Evolutionary conservation across 1,140 invertebrate species (phyloP).

Genomic region (Rhynchophorus ferrugineus): DNA sequence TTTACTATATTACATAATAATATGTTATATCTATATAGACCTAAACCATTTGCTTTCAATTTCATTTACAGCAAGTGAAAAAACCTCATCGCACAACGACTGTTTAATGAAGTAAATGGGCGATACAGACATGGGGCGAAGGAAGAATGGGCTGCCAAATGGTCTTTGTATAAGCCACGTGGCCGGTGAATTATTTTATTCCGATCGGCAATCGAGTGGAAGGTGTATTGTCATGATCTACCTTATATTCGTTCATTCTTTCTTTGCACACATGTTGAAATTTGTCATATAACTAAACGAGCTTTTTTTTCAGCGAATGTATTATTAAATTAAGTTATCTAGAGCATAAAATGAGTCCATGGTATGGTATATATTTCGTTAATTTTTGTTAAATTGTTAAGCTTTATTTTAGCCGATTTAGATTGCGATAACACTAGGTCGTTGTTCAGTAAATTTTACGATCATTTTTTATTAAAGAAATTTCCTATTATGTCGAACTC

Average conservation of each 20-base stretch:
- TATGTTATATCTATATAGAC: too few species aligned
- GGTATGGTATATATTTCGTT: not conserved
- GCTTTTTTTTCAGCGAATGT: too few species aligned
- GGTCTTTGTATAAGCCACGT: constrained; percentile 12
- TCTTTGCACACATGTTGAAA: not conserved
- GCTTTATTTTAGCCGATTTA: too few species aligned
- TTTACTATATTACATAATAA: too few species aligned
- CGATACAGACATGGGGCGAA: constrained; percentile 9
- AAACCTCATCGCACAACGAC: not conserved
- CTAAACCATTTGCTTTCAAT: too few species aligned
- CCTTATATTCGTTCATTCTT: not conserved
- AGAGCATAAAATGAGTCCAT: not conserved
- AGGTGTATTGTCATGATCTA: constrained; percentile 10
- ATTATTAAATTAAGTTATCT: too few species aligned
- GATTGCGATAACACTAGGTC: too few species aligned
- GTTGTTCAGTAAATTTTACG: too few species aligned
- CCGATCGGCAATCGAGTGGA: constrained; percentile 14
- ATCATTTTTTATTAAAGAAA: too few species aligned
- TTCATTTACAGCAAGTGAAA: too few species aligned
- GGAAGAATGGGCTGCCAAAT: constrained; percentile 12
- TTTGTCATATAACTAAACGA: not conserved
- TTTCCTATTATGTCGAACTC: too few species aligned
- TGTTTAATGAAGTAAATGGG: constrained; percentile 10
- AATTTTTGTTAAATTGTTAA: not conserved
- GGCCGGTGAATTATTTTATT: constrained; percentile 17